Evolutionary conservation across 2,888 invertebrate genomes (phyloP).

Genomic region (Selenia dentaria): DNA sequence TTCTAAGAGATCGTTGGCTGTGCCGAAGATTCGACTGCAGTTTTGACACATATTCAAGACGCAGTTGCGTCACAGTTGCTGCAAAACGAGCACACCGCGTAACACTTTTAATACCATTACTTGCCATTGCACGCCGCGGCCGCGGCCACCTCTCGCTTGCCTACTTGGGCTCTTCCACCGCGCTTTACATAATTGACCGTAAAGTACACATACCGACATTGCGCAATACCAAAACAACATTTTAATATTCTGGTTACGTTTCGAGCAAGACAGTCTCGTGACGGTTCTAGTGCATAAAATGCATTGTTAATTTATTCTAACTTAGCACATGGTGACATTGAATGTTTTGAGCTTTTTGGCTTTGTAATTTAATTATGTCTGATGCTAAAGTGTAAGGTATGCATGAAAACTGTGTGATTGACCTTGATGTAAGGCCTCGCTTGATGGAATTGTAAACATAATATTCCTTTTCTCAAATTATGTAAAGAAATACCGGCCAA

Average conservation of each 20-base stretch:
- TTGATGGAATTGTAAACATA: too few species aligned
- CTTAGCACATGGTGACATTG: conserved; percentile 24
- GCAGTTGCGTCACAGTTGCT: conserved; percentile 59
- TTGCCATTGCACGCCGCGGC: conserved; percentile 38
- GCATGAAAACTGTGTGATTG: too few species aligned
- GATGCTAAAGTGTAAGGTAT: too few species aligned
- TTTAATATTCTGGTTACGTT: conserved; percentile 63
- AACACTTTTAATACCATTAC: conserved; percentile 81
- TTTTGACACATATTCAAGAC: conserved; percentile 79
- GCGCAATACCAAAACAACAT: conserved; percentile 71
- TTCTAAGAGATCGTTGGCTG: too few species aligned
- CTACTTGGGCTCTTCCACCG: conserved; percentile 60
- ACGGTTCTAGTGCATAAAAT: conserved; percentile 29
- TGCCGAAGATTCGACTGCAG: conserved; percentile 69
- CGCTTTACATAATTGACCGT: conserved; percentile 78
- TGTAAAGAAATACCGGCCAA: too few species aligned
- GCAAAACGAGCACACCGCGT: conserved; percentile 72
- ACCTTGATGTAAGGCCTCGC: too few species aligned
- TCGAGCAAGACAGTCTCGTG: conserved; percentile 56
- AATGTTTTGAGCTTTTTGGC: conserved; percentile 1
- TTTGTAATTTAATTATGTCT: too few species aligned
- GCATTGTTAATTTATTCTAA: conserved; percentile 19
- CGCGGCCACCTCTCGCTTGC: conserved; percentile 58
- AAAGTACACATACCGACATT: conserved; percentile 66
- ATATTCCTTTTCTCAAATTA: too few species aligned